Evolutionary conservation across 1,140 invertebrate genomes (phyloP), one percentile per base, ranked within the genome.

Genomic region (Achatina immaculata): DNA sequence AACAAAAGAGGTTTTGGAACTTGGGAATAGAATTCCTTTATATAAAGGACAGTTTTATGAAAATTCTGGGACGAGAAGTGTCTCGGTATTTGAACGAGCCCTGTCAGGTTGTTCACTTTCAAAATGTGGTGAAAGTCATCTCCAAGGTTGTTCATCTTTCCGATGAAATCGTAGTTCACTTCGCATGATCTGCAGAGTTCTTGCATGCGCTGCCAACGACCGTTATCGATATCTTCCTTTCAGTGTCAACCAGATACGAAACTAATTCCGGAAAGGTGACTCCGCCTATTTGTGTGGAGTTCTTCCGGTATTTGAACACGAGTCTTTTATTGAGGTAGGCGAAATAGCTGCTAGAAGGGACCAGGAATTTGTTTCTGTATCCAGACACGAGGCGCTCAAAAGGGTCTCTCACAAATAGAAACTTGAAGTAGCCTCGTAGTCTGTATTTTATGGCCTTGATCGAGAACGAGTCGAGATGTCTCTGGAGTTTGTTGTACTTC

Each of bases 381-480:
- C 96, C 96, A 0, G 96, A 97, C 66, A 98, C 90, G n/a, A 98
- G 89, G 74, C 97, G 93, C 89, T 98, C 96, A 88, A 98, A 95
- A 0, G 97, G 97, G 93, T 98, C 96, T 43, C 97, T n/a, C 0
- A 96, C 96, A 85, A 98, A 94, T 62, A 98, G 93, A 88, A 97
- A 95, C 55, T 95, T 95, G 31, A 94, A 95, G 86, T 96, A 96
- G 71, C 93, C 93, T 28, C 93, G 92, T 11, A 96, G 85, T 84
- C 95, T 93, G 24, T 90, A 84, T 42, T 92, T 85, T 43, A 94
- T 92, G 83, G 94, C 93, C 24, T 91, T 89, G 38, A 88, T 71
- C 0, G 92, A 90, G 62, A 92, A 94, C 85, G 93, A 92, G 82
- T 91, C 93, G 1, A 95, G 89, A 40, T 81, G 68, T 0, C 80